Base-by-base conservation (phyloP, 2,113 vertebrate species). In the Rutilus rutilus region DNA sequence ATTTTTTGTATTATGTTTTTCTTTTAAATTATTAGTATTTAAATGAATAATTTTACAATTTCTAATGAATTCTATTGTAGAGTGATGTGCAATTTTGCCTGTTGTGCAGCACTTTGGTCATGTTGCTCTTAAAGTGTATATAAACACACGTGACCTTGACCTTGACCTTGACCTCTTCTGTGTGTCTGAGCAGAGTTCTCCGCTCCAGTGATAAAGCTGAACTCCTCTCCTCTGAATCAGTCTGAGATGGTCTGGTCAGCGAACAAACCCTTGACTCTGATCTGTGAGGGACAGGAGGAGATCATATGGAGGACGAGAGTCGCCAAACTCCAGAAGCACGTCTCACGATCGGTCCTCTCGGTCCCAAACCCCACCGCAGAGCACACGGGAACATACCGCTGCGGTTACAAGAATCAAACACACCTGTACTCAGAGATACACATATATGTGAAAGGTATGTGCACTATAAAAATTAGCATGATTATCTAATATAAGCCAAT, bases 331-430 rank as follows among this genome's bases (percentile, higher is more conserved):
- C 60, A 47, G n/a, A 73, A 8, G 19, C 3, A 27, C 10, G 1
- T 78, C n/a, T 57, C 7, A 21, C 10, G 0, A 0, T 15, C 84
- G 5, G 59, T 17, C 0, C 0, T 93, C 1, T 0, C 5, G 4
- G 6, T 92, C 2, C 14, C 0, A 0, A 25, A 0, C 0, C 60
- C 89, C 0, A 17, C 27, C 0, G 73, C 90, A 11, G 87, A 85
- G 17, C 23, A 93, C 84, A 95, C 94, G 0, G 94, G 94, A 8
- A 94, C 92, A 0, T 95, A 94, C 85, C 30, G 1, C 27, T 95
- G 94, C 57, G 23, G 65, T 2, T 92, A 93, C 84, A 50, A 42
- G 36, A 85, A 87, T 59, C 74, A 57, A 65, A 74, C 42, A 71
- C 86, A 91, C 83, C 39, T 93, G 33, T 39, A 87, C 87, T 89